Base-by-base conservation (phyloP, 2,797 vertebrate species). In the Notamacropus eugenii region DNA sequence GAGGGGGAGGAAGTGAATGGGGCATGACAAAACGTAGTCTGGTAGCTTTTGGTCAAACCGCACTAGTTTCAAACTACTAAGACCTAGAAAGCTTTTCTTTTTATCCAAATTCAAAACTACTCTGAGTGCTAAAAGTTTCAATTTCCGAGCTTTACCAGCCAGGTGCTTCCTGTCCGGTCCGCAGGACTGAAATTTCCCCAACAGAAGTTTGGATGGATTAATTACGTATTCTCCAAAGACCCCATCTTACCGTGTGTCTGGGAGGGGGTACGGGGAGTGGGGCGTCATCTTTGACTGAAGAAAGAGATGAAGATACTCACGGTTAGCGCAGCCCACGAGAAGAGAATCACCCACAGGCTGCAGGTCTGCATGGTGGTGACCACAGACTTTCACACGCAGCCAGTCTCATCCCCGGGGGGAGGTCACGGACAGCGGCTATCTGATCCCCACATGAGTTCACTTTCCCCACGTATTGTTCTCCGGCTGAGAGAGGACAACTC, bases 231-330 rank as follows among this genome's bases (percentile, higher is more conserved):
- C 28, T 57, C 34, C 0, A 0, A 14, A 87, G 8, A 6, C 4
- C 52, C 22, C 55, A 11, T 10, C 54, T 29, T 2, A 0, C 16
- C 19, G 10, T 0, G 54, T 13, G 54, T 67, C 28, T 0, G 19
- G 34, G 11, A 46, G 27, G 24, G 5, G 12, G 50, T 24, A 31
- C 2, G 11, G 16, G 92, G 22, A 57, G 9, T 50, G 3, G 92
- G 50, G 16, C 10, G 22, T 34, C 59, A 1, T 46, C 22, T 82
- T 46, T 46, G 67, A 74, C n/a, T 74, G 40, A 82, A 40, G 9
- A 98, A 97, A 93, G 55, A 93, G n/a, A 34, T 93, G 67, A 93
- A 28, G 93, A 92, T 96, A 98, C 98, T 98, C 98, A 99, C 99
- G 3, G 91, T 59, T 67, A 95, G 74, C 4, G 55, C 0, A 55